Evolutionary conservation across 2,888 invertebrate species (phyloP).

Genomic region (Pseudococcus viburni): DNA sequence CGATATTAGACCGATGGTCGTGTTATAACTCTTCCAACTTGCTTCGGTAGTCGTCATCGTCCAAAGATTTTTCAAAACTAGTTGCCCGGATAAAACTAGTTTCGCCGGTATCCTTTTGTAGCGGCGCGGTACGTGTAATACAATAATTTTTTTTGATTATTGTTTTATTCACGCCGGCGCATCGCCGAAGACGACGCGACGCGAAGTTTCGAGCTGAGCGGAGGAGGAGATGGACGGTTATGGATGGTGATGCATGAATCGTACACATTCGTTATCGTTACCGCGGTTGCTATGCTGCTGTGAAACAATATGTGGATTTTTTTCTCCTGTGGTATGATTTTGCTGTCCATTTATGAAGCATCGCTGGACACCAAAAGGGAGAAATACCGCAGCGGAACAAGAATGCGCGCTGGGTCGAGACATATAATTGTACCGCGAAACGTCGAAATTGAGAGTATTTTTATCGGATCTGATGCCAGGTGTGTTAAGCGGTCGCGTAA

Average conservation of each 20-base stretch:
- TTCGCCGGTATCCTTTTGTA: not conserved
- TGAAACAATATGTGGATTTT: not conserved
- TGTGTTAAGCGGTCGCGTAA: no score
- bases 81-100: slow-evolving; percentile 1
- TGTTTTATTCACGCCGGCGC: not conserved
- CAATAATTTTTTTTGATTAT: not conserved
- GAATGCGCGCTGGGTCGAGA: not conserved
- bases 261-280: no score
- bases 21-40: not conserved
- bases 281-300: no score
- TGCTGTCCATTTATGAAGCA: not conserved
- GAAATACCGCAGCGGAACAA: not conserved
- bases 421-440: not conserved
- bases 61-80: not conserved
- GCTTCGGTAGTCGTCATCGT: not conserved
- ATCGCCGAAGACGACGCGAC: not conserved
- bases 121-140: not conserved
- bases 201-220: not conserved
- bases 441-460: not conserved
- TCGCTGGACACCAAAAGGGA: not conserved
- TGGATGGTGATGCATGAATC: not conserved
- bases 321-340: not conserved
- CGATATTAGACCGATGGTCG: not conserved
- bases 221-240: not conserved
- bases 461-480: not conserved